Conservation (phyloP, 2,113 vertebrate species). For the Myotis yumanensis region DNA sequence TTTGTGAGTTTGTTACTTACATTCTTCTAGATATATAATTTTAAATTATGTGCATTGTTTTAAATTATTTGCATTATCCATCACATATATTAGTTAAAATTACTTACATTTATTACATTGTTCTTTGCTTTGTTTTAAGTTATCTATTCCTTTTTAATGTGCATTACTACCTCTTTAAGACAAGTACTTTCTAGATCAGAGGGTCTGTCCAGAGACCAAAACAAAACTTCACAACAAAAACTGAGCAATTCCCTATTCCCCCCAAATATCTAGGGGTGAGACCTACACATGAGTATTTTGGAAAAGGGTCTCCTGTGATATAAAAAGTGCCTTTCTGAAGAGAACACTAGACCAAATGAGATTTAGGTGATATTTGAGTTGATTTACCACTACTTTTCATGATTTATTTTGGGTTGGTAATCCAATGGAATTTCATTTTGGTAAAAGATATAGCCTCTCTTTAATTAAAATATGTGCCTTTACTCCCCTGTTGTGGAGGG, state of each 20-base stretch:
- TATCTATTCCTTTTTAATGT: background rate
- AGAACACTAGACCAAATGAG: background rate
- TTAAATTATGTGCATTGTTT: background rate
- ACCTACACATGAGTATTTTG: background rate
- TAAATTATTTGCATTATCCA: background rate
- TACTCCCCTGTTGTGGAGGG: background rate
- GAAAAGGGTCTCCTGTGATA: background rate
- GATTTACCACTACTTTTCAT: background rate
- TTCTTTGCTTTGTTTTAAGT: background rate
- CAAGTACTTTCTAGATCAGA: background rate
- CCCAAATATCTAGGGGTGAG: background rate
- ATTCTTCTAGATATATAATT: background rate
- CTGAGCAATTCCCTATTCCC: background rate
- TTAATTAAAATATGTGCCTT: background rate
- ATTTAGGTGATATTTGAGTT: background rate
- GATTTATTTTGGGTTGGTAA: background rate
- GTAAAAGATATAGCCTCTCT: background rate
- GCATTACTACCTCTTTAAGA: background rate
- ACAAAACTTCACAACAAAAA: background rate
- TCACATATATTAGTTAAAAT: constrained; percentile 23
- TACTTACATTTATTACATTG: background rate
- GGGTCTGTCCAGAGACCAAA: background rate
- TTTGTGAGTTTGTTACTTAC: background rate
- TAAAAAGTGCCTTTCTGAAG: background rate
- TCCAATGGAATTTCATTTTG: background rate